Evolutionary conservation across 2,113 vertebrate species (phyloP).

Genomic region (Dunckerocampus dactyliophorus): DNA sequence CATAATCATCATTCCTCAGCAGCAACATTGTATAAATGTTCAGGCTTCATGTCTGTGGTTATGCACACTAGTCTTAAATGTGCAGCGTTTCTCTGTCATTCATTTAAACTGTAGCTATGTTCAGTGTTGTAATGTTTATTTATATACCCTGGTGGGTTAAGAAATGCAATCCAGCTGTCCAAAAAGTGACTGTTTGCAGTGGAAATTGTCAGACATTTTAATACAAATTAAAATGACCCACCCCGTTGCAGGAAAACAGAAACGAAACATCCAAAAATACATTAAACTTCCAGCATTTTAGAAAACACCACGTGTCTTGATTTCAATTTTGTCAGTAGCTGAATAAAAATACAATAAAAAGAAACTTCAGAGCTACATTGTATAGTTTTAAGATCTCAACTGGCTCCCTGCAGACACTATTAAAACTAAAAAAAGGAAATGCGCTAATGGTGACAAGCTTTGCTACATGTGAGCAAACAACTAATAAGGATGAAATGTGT

Average conservation of each 20-base stretch:
- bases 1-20: background rate
- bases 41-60: too few relatives aligned
- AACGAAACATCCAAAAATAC: conserved; percentile 66
- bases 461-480: conserved; percentile 24
- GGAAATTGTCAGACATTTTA: conserved; percentile 66
- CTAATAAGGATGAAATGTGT: background rate
- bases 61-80: too few relatives aligned
- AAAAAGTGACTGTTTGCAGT: background rate
- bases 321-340: conserved; percentile 55
- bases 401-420: conserved; percentile 4
- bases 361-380: conserved; percentile 27
- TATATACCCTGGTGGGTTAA: background rate
- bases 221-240: conserved; percentile 68
- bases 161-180: background rate
- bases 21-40: too few relatives aligned
- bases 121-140: conserved; percentile 2
- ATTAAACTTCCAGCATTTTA: conserved; percentile 68
- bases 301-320: conserved; percentile 61
- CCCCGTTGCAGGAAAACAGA: conserved; percentile 39
- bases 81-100: background rate
- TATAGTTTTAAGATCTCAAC: conserved; percentile 3
- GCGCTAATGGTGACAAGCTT: conserved; percentile 15
- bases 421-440: background rate
- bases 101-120: too few relatives aligned
- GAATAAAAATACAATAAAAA: conserved; percentile 71